These are phyloP conservation scores for Bagarius yarrelli DNA, from an alignment of 2,113 vertebrate species.

Conservation along the genomic window DNA sequence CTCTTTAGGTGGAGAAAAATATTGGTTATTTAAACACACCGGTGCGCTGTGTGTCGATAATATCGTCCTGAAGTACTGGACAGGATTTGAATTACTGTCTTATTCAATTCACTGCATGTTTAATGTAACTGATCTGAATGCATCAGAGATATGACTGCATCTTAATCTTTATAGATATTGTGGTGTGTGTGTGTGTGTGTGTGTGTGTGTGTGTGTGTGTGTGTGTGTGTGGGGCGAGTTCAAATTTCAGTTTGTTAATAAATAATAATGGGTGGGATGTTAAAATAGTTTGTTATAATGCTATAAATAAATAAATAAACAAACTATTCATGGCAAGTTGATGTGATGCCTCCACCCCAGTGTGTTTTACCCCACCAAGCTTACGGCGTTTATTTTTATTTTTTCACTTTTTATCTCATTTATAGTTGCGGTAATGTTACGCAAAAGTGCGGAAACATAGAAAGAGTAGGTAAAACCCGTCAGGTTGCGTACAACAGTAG, in stretches of 20 bases:
- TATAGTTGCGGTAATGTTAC: not conserved
- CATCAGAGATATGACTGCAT: not conserved
- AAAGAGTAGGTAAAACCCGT: not conserved
- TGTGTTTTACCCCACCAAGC: not conserved
- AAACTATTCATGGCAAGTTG: not conserved
- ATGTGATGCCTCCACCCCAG: not conserved
- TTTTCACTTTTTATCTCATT: not conserved
- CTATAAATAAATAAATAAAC: not conserved
- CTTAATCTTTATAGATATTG: not conserved
- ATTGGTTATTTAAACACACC: not conserved
- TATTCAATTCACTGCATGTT: not conserved
- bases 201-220: no score
- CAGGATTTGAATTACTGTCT: not conserved
- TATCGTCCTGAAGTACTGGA: not conserved
- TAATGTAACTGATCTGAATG: not conserved
- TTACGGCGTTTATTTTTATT: not conserved
- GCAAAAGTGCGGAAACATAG: no score
- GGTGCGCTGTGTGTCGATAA: not conserved
- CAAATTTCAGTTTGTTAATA: not conserved
- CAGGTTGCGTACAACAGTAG: not conserved
- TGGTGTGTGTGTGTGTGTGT: no score
- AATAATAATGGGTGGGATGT: not conserved
- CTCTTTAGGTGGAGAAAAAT: no score
- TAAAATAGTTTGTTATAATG: not conserved
- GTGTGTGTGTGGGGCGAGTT: no score